A percentile compares a stretch with the other conserved stretches of the same genome.
phyloP scores from a whole-genome alignment of 2,888 invertebrate species.

The Monochamus alternatus region DNA sequence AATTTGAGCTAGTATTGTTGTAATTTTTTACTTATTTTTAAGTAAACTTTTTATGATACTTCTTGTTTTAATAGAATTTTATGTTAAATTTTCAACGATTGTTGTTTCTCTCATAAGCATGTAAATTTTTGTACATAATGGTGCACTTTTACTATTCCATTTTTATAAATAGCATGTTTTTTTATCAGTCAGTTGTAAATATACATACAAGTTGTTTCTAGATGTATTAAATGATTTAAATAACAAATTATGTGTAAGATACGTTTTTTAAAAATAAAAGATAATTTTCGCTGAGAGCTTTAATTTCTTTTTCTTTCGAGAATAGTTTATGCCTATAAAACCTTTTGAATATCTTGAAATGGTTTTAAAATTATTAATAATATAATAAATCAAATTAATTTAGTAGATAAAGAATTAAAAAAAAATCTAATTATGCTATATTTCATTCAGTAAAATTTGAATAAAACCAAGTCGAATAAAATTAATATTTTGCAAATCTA shows the following conservation, averaged over 20 bases:
- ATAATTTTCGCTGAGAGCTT: not conserved
- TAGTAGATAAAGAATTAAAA: too few species aligned
- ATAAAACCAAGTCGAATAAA: too few species aligned
- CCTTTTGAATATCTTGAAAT: too few species aligned
- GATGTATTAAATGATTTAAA: slow-evolving; percentile 20
- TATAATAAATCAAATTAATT: too few species aligned
- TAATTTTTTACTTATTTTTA: slow-evolving; percentile 28
- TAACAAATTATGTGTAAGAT: not conserved
- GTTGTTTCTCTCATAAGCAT: slow-evolving; percentile 17
- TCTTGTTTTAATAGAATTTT: not conserved
- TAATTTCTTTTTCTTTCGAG: too few species aligned
- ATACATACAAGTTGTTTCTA: slow-evolving; percentile 20
- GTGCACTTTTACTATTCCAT: slow-evolving; percentile 38
- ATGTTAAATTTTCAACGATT: slow-evolving; percentile 2
- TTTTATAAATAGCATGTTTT: slow-evolving; percentile 34
- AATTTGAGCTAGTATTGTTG: slow-evolving; percentile 20
- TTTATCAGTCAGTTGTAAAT: slow-evolving; percentile 27
- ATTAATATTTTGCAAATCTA: too few species aligned
- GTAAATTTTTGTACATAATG: slow-evolving; percentile 45
- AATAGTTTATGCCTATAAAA: too few species aligned
- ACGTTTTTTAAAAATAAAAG: slow-evolving; percentile 1
- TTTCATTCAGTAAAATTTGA: too few species aligned
- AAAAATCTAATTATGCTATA: too few species aligned
- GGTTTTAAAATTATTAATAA: too few species aligned
- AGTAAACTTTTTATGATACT: slow-evolving; percentile 7